Percentiles rank a stretch among this genome's conserved stretches.
Conservation (phyloP, 2,797 vertebrate genomes). For the Telmatherina bonti region DNA sequence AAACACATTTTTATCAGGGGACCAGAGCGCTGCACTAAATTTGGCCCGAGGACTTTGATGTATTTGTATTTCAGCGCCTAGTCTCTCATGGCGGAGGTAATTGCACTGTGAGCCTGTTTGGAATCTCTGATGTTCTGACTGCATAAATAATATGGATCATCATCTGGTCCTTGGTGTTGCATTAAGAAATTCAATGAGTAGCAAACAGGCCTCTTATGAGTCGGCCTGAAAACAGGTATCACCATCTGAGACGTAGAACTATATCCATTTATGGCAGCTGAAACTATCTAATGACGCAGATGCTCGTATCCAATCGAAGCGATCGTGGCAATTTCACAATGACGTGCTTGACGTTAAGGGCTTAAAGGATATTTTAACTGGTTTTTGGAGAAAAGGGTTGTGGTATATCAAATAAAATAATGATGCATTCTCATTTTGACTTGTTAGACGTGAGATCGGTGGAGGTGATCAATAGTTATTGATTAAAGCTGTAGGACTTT, state of each 20-base stretch:
- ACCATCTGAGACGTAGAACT: not conserved
- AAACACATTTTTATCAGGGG: constrained; percentile 60
- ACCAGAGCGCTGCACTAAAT: constrained; percentile 46
- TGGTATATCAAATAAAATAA: not conserved
- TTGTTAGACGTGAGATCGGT: too few species aligned
- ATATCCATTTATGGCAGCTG: constrained; percentile 5
- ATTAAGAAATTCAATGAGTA: constrained; percentile 46
- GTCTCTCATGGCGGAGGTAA: constrained; percentile 58
- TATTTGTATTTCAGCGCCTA: constrained; percentile 41
- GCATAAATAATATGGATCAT: constrained; percentile 68
- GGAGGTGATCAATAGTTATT: not conserved
- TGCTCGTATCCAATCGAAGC: not conserved
- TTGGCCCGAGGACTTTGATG: constrained; percentile 65
- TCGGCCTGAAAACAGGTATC: constrained; percentile 27
- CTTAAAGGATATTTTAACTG: not conserved
- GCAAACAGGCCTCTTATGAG: constrained; percentile 52
- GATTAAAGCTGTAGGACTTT: not conserved
- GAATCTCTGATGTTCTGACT: constrained; percentile 64
- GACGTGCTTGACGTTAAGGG: not conserved
- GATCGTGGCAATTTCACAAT: not conserved
- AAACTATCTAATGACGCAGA: constrained; percentile 13
- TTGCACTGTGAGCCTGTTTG: constrained; percentile 56
- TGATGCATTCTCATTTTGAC: not conserved
- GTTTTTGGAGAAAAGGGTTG: not conserved
- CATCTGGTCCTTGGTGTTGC: constrained; percentile 56